These are phyloP conservation scores for Numida meleagris DNA, from an alignment of 2,113 vertebrate species.

Conservation along the genomic window DNA sequence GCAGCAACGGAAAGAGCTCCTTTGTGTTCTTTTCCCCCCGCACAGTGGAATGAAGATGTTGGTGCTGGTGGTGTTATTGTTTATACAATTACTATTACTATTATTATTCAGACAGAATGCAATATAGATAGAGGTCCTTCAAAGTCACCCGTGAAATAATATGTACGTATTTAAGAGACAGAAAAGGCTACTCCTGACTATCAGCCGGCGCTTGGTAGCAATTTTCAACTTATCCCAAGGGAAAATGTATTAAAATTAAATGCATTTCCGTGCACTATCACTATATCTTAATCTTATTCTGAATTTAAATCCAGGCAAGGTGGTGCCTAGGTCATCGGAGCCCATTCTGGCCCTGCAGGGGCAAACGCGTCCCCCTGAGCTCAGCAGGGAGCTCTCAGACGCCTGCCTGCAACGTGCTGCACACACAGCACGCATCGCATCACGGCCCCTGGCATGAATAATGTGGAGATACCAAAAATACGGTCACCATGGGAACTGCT, in stretches of 20 bases:
- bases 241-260: background rate
- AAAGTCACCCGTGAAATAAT: background rate
- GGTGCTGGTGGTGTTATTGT: background rate
- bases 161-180: background rate
- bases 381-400: background rate
- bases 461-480: slow-evolving; percentile 40
- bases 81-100: background rate
- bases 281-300: background rate
- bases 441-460: slow-evolving; percentile 43
- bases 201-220: background rate
- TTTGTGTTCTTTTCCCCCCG: background rate
- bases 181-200: slow-evolving; percentile 6
- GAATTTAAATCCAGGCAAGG: background rate
- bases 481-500: slow-evolving; percentile 5
- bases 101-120: background rate
- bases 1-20: background rate
- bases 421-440: background rate
- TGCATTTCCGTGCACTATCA: background rate
- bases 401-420: slow-evolving; percentile 9
- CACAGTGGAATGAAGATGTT: background rate
- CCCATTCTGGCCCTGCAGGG: background rate
- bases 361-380: background rate
- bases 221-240: background rate
- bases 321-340: background rate
- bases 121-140: background rate